These are phyloP conservation scores for Caenorhabditis panamensis DNA, from an alignment of 2,888 invertebrate species.

Conservation along the genomic window DNA sequence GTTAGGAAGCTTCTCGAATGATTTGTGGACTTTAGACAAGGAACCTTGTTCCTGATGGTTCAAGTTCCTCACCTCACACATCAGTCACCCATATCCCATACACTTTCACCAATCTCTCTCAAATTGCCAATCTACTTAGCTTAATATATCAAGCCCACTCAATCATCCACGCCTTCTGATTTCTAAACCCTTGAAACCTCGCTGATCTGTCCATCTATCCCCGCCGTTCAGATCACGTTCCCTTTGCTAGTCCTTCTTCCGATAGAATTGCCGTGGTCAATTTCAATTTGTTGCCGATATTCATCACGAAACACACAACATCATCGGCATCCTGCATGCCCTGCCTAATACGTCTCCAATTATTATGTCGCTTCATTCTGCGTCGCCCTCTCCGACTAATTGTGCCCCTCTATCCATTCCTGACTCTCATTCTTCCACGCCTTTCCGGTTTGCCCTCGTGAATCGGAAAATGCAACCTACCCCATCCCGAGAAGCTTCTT, in stretches of 20 bases:
- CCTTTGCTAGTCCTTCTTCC: neutral
- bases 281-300: constrained; percentile 42
- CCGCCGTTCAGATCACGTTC: constrained; percentile 20
- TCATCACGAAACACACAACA: constrained; percentile 19
- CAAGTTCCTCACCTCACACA: too few relatives aligned
- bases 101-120: too few relatives aligned
- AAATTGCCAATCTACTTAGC: neutral
- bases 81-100: too few relatives aligned
- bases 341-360: constrained; percentile 44
- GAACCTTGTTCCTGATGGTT: too few relatives aligned
- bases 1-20: too few relatives aligned
- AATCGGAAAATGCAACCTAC: constrained; percentile 2
- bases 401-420: constrained; percentile 35
- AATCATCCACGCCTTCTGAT: constrained; percentile 4
- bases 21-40: too few relatives aligned
- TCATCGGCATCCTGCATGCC: constrained; percentile 5
- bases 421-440: constrained; percentile 26
- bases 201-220: neutral
- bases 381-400: constrained; percentile 29
- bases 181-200: neutral
- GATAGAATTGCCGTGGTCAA: constrained; percentile 22
- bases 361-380: constrained; percentile 43
- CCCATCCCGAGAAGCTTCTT: constrained; percentile 2
- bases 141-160: neutral
- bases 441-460: constrained; percentile 38